Conservation (phyloP, 2,113 vertebrate genomes). For the Hemicordylus capensis region DNA sequence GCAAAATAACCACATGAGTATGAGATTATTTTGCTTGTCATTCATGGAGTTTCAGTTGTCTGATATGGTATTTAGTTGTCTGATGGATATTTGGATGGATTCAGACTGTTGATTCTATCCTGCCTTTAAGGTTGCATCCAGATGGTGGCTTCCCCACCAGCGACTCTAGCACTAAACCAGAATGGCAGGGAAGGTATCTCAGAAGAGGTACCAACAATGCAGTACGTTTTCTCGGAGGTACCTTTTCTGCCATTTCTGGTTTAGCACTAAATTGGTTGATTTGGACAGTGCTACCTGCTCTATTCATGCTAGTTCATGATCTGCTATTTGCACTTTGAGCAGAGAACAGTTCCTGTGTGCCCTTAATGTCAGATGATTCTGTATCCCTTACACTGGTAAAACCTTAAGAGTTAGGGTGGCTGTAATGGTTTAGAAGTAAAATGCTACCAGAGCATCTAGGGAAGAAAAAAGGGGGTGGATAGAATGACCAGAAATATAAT, state of each 20-base stretch:
- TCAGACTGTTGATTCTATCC: not conserved
- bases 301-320: not conserved
- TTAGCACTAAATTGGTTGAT: not conserved
- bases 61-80: not conserved
- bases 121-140: not conserved
- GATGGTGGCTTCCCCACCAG: not conserved
- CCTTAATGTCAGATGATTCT: no score
- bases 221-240: not conserved
- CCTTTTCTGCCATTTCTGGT: not conserved
- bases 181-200: not conserved
- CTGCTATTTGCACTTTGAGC: not conserved
- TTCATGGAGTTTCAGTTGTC: not conserved
- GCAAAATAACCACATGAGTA: constrained; percentile 1
- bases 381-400: no score
- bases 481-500: no score
- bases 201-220: not conserved
- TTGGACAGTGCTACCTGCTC: not conserved
- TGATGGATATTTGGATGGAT: not conserved
- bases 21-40: not conserved
- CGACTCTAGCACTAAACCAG: not conserved
- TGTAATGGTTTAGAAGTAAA: no score
- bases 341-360: not conserved
- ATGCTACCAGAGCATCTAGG: no score
- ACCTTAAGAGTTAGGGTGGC: no score
- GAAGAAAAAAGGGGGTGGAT: no score